Conservation (phyloP, 2,113 vertebrate genomes). For the Spermophilus dauricus region DNA sequence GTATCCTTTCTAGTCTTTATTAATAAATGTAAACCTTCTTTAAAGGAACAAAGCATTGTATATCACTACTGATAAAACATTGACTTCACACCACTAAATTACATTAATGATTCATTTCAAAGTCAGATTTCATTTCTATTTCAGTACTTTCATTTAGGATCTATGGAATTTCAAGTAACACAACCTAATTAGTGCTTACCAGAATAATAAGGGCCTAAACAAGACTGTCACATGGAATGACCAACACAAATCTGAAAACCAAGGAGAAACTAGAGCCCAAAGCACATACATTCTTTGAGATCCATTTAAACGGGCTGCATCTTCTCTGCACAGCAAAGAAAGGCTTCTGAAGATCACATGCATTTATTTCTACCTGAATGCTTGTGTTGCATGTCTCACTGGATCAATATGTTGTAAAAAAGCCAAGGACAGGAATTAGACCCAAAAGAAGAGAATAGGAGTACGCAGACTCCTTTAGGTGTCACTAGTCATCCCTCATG, state of each 20-base stretch:
- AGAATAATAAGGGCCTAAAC: neutral
- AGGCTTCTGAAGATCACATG: neutral
- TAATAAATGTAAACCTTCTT: constrained; percentile 8
- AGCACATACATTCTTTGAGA: neutral
- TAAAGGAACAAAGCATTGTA: constrained; percentile 28
- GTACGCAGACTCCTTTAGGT: neutral
- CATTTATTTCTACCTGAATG: neutral
- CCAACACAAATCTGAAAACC: neutral
- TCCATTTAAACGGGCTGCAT: neutral
- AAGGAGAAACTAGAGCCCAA: neutral
- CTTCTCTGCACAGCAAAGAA: neutral
- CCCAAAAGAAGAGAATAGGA: neutral
- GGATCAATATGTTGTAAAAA: neutral
- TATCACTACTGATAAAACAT: neutral
- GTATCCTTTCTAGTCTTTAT: neutral
- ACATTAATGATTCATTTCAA: neutral
- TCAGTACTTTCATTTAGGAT: neutral
- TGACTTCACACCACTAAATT: neutral
- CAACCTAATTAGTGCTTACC: neutral
- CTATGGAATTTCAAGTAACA: neutral
- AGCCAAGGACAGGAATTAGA: neutral
- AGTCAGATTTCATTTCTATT: neutral
- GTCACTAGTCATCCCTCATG: neutral
- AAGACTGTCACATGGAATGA: neutral
- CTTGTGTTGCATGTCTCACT: neutral